A percentile compares a stretch with the other conserved stretches of the same genome.
Conservation (phyloP, 2,113 vertebrate species). For the Megatriorchis doriae region DNA sequence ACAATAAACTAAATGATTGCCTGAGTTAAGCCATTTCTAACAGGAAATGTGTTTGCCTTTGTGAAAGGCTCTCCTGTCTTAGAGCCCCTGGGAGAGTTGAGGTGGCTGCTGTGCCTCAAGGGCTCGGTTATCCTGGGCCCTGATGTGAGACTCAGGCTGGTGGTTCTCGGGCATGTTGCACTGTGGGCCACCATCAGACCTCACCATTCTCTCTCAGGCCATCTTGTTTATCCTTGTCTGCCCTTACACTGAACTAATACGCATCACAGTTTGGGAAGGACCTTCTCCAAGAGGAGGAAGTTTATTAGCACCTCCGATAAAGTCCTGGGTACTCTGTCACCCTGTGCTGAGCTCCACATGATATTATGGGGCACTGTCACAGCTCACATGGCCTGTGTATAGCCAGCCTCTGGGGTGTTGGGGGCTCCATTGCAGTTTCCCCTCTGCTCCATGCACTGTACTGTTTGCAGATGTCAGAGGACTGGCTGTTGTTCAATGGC, state of each 20-base stretch:
- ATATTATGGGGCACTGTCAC: accelerated
- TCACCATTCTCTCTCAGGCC: not conserved
- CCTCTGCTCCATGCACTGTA: not conserved
- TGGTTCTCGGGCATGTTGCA: not conserved
- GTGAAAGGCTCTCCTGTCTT: not conserved
- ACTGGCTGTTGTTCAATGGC: not conserved
- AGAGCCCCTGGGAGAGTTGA: not conserved
- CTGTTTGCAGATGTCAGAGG: not conserved
- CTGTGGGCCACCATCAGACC: not conserved
- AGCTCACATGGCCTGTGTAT: not conserved
- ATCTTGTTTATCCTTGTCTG: not conserved
- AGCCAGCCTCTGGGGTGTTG: not conserved
- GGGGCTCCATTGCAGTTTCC: not conserved
- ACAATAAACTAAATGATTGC: not conserved
- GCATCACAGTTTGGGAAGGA: not conserved
- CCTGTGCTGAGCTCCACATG: not conserved
- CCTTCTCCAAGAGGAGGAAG: not conserved
- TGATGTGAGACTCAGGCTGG: not conserved
- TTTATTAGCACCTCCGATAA: not conserved
- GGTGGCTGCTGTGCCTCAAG: not conserved
- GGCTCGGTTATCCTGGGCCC: not conserved
- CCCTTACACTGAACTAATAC: not conserved
- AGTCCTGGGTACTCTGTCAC: not conserved
- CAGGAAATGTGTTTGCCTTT: not conserved
- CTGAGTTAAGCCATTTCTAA: not conserved